phyloP scores from a whole-genome alignment of 2,113 vertebrate genomes.

The Carassius carassius region DNA sequence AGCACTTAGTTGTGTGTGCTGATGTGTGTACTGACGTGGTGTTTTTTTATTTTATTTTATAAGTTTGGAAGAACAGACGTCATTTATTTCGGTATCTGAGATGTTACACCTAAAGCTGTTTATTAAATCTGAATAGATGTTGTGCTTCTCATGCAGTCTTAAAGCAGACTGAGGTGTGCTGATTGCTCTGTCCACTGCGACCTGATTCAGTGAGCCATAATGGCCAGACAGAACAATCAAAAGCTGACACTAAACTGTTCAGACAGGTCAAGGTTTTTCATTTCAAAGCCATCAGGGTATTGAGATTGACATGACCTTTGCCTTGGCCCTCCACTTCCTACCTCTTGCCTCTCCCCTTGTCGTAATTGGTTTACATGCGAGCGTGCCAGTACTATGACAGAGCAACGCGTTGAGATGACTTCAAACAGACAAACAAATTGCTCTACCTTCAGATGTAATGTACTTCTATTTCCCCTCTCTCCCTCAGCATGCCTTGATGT shows the following conservation, averaged over 20 bases:
- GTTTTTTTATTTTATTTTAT: too few relatives aligned
- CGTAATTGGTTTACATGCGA: slow-evolving; percentile 56
- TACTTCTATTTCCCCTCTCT: not conserved
- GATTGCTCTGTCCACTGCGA: not conserved
- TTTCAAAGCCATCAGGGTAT: slow-evolving; percentile 55
- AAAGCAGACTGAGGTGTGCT: not conserved
- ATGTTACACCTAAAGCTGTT: too few relatives aligned
- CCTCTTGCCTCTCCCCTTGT: slow-evolving; percentile 15
- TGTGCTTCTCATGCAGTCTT: not conserved
- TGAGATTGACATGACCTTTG: slow-evolving; percentile 50
- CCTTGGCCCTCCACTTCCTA: not conserved
- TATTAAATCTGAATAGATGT: not conserved
- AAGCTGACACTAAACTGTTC: slow-evolving; percentile 58
- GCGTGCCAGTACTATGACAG: slow-evolving; percentile 22
- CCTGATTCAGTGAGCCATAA: slow-evolving; percentile 7
- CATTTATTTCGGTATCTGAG: too few relatives aligned
- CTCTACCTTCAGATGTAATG: not conserved
- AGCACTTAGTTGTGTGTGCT: too few relatives aligned
- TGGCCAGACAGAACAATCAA: slow-evolving; percentile 48
- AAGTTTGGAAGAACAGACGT: too few relatives aligned
- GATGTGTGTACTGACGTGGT: too few relatives aligned
- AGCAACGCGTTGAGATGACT: slow-evolving; percentile 24
- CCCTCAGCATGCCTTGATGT: not conserved
- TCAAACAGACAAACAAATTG: slow-evolving; percentile 28
- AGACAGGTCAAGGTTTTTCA: slow-evolving; percentile 60